phyloP scores from a whole-genome alignment of 2,888 invertebrate genomes.

The Flexamia atlantica region DNA sequence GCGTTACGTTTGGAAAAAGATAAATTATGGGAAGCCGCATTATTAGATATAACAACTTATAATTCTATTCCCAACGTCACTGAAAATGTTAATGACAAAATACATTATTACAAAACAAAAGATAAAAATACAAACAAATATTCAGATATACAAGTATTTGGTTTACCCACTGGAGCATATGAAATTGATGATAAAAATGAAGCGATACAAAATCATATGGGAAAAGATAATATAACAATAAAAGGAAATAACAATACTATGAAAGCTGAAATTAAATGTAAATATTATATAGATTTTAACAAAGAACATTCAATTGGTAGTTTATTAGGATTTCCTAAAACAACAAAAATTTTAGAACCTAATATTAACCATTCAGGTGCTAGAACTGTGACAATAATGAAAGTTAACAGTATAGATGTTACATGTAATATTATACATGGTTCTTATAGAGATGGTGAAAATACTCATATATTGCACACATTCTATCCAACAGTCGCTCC shows the following conservation, averaged over 20 bases:
- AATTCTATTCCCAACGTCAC: constrained; percentile 47
- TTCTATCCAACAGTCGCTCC: constrained; percentile 34
- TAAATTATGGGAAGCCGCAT: constrained; percentile 7
- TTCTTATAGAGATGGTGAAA: constrained; percentile 44
- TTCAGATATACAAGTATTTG: background rate
- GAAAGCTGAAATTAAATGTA: background rate
- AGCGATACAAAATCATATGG: background rate
- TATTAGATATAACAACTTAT: constrained; percentile 38
- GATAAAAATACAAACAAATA: background rate
- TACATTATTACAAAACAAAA: constrained; percentile 18
- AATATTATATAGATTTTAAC: constrained; percentile 35
- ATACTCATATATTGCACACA: constrained; percentile 47
- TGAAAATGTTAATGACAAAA: constrained; percentile 37
- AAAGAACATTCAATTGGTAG: background rate
- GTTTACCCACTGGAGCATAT: constrained; percentile 31
- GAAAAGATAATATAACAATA: constrained; percentile 9
- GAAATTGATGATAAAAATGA: constrained; percentile 34
- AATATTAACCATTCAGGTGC: background rate
- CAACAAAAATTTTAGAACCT: background rate
- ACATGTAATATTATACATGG: constrained; percentile 52
- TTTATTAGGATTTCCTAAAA: background rate
- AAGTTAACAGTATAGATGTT: constrained; percentile 32
- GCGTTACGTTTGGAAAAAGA: background rate
- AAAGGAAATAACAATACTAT: constrained; percentile 32
- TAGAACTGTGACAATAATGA: constrained; percentile 5